Evolutionary conservation across 1,140 invertebrate species (phyloP), one percentile per base, ranked within the genome.

Genomic region (Eumaeus atala): DNA sequence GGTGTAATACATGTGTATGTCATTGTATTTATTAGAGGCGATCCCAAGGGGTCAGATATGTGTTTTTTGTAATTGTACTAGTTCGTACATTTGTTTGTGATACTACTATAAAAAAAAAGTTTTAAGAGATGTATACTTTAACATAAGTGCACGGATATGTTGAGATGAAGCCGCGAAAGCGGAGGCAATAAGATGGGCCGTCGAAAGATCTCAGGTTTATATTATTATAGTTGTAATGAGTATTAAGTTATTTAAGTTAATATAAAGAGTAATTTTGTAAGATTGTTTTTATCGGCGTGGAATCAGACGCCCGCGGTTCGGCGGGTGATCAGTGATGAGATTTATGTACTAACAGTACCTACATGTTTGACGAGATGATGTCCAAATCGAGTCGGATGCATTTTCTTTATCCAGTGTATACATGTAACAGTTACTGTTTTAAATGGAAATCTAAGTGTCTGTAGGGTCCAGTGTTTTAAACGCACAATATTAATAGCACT

Each of bases 171-270:
- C 63, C 59, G 62, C 62, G 66, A 54, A 63, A 66, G 64, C 61
- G 68, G 62, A 65, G 64, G 70, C 68, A 70, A 71, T 77, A 72
- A 65, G 66, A 51, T 61, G 58, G 56, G 61, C 64, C 65, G 62
- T 69, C 21, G 73, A 84, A 84, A 84, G 84, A 87, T 87, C 84
- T 87, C 84, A 84, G 77, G 74, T 81, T 53, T 87, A 83, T 81
- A 80, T 81, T 79, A 86, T 83, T 83, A 79, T 84, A 84, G 80
- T 84, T 83, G 74, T 84, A 78, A 87, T 71, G 79, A 84, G 84
- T 84, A 84, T 87, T 87, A 87, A 87, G 84, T 87, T 84, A 87
- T 87, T 84, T 87, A 87, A 85, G 84, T 87, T 87, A 84, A 84
- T 77, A 84, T 82, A 83, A 84, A 75, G 70, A 79, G 84, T 84